phyloP scores from a whole-genome alignment of 2,888 invertebrate genomes.

The Junonia oenone region DNA sequence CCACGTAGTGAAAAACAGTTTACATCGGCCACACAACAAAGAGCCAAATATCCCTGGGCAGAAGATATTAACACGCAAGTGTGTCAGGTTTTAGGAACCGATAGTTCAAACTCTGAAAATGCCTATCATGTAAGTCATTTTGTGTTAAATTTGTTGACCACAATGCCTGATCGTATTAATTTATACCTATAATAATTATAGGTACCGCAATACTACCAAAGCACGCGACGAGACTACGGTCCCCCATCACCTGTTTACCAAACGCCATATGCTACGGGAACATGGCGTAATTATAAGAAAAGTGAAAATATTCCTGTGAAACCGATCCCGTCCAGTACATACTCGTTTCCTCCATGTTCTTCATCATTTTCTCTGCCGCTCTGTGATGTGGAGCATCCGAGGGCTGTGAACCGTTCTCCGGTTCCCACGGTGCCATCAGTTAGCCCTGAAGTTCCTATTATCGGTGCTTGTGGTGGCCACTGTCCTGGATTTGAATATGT shows the following conservation, averaged over 20 bases:
- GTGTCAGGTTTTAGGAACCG: slow-evolving; percentile 66
- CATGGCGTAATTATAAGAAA: slow-evolving; percentile 59
- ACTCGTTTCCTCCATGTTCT: slow-evolving; percentile 63
- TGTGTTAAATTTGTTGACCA: not conserved
- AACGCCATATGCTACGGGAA: slow-evolving; percentile 63
- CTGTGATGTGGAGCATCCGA: slow-evolving; percentile 50
- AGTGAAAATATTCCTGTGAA: slow-evolving; percentile 45
- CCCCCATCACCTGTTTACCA: slow-evolving; percentile 73
- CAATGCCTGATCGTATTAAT: not conserved
- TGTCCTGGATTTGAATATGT: slow-evolving; percentile 85
- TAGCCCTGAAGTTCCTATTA: slow-evolving; percentile 76
- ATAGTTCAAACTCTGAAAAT: slow-evolving; percentile 73
- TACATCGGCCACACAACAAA: slow-evolving; percentile 64
- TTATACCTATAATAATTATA: slow-evolving; percentile 36
- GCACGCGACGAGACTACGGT: slow-evolving; percentile 53
- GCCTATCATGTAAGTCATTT: slow-evolving; percentile 60
- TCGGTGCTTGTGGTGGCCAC: slow-evolving; percentile 84
- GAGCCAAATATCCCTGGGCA: slow-evolving; percentile 71
- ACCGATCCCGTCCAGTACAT: slow-evolving; percentile 44
- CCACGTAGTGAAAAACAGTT: slow-evolving; percentile 69
- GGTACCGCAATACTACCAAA: slow-evolving; percentile 65
- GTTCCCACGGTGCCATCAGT: slow-evolving; percentile 55
- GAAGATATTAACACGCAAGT: slow-evolving; percentile 60
- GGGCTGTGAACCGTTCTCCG: slow-evolving; percentile 47
- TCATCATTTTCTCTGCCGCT: slow-evolving; percentile 68